phyloP scores from a whole-genome alignment of 2,888 invertebrate genomes.

The Zaprionus obscuricornis region DNA sequence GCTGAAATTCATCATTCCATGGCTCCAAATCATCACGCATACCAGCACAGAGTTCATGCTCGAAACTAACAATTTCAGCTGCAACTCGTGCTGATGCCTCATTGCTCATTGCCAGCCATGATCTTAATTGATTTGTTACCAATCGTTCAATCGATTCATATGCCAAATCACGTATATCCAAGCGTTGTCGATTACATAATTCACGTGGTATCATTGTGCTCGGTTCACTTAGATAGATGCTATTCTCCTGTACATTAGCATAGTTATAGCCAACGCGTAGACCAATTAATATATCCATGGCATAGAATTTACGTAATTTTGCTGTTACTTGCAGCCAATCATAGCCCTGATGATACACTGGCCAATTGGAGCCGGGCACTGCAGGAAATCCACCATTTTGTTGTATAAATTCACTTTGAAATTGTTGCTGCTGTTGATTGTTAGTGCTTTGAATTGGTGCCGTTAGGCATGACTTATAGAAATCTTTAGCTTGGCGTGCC shows the following conservation, averaged over 20 bases:
- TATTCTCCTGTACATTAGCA: constrained; percentile 69
- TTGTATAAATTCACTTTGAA: constrained; percentile 72
- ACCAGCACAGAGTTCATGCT: constrained; percentile 69
- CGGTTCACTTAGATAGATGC: constrained; percentile 76
- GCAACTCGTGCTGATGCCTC: constrained; percentile 68
- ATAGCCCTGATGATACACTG: constrained; percentile 67
- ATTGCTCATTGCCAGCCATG: constrained; percentile 72
- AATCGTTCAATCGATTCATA: constrained; percentile 61
- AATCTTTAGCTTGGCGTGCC: constrained; percentile 77
- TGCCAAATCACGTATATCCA: constrained; percentile 52
- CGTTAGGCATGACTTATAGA: constrained; percentile 76
- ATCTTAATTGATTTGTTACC: constrained; percentile 69
- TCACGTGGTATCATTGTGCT: constrained; percentile 69
- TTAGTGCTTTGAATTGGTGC: constrained; percentile 43
- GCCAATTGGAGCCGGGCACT: constrained; percentile 76
- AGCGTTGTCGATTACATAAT: constrained; percentile 61
- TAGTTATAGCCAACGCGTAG: constrained; percentile 74
- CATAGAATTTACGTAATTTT: constrained; percentile 63
- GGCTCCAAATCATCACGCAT: constrained; percentile 47
- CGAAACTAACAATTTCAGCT: constrained; percentile 73
- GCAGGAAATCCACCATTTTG: constrained; percentile 80
- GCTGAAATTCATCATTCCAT: constrained; percentile 45
- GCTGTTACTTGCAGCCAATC: constrained; percentile 75
- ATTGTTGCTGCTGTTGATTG: constrained; percentile 59
- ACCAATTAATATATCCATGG: constrained; percentile 80